Evolutionary conservation across 1,140 invertebrate genomes (phyloP).

Genomic region (Lepidurus arcticus): DNA sequence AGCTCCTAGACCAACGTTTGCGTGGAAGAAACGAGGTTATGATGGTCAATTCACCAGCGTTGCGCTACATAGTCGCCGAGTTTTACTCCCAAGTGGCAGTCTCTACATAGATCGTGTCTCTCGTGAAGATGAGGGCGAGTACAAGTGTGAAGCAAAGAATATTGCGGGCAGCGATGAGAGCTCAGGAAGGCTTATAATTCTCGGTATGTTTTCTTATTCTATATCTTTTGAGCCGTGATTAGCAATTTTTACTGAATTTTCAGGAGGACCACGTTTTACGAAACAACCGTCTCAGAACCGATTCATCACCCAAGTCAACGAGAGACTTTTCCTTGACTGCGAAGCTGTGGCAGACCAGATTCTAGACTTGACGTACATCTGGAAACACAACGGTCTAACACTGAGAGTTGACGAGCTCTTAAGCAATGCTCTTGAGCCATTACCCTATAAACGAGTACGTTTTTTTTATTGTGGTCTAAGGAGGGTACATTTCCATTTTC

Average conservation of each 20-base stretch:
- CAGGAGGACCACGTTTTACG: slow-evolving; percentile 62
- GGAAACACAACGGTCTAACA: slow-evolving; percentile 78
- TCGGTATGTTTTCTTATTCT: slow-evolving; percentile 50
- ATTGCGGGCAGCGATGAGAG: slow-evolving; percentile 65
- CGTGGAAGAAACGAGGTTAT: slow-evolving; percentile 86
- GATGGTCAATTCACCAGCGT: slow-evolving; percentile 48
- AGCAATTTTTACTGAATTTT: slow-evolving; percentile 36
- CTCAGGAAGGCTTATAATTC: slow-evolving; percentile 73
- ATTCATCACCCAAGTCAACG: slow-evolving; percentile 61
- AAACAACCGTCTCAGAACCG: slow-evolving; percentile 56
- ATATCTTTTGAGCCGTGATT: background rate
- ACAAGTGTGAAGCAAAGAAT: slow-evolving; percentile 81
- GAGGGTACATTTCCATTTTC: background rate
- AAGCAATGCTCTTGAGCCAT: background rate
- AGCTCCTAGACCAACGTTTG: slow-evolving; percentile 78
- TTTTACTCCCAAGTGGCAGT: slow-evolving; percentile 74
- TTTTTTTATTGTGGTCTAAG: background rate
- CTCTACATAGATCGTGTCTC: slow-evolving; percentile 81
- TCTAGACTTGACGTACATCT: slow-evolving; percentile 81
- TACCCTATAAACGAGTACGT: background rate
- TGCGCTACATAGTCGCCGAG: slow-evolving; percentile 65
- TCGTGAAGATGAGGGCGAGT: slow-evolving; percentile 78
- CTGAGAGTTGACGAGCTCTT: slow-evolving; percentile 45
- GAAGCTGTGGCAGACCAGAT: slow-evolving; percentile 70
- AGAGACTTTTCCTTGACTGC: slow-evolving; percentile 68